phyloP scores from a whole-genome alignment of 2,888 invertebrate genomes.

The Napeogenes inachia region DNA sequence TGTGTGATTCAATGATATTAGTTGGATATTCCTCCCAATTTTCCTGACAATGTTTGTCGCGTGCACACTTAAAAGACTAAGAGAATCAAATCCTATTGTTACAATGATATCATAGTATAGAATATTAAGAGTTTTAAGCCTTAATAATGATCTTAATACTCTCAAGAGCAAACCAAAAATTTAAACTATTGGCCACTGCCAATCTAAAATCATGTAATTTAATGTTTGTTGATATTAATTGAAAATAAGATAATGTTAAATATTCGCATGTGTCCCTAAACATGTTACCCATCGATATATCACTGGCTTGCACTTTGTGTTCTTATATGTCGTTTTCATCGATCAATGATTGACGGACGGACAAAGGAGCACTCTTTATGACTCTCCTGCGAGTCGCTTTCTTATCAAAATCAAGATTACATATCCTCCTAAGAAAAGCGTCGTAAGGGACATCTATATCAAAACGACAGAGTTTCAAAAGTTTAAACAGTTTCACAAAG shows the following conservation, averaged over 20 bases:
- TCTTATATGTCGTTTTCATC: conserved; percentile 38
- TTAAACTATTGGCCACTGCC: background rate
- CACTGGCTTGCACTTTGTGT: conserved; percentile 8
- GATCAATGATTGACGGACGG: conserved; percentile 54
- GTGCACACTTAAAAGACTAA: conserved; percentile 2
- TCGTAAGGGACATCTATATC: conserved; percentile 20
- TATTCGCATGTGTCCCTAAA: background rate
- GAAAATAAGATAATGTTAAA: background rate
- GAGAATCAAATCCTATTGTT: background rate
- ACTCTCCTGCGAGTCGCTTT: conserved; percentile 31
- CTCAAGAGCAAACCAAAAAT: background rate
- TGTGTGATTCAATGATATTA: conserved; percentile 17
- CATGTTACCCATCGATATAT: background rate
- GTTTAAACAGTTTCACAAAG: background rate
- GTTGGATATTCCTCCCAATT: conserved; percentile 12
- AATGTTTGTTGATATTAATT: background rate
- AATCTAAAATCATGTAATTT: too few species aligned
- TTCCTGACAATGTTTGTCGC: conserved; percentile 7
- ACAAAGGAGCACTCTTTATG: conserved; percentile 56
- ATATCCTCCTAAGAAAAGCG: conserved; percentile 16
- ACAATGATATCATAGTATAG: background rate
- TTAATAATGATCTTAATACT: background rate
- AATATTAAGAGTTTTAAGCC: too few species aligned
- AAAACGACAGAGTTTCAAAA: conserved; percentile 34
- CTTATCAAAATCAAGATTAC: conserved; percentile 54